phyloP scores from a whole-genome alignment of 1,140 invertebrate species.

The Macrobrachium nipponense region DNA sequence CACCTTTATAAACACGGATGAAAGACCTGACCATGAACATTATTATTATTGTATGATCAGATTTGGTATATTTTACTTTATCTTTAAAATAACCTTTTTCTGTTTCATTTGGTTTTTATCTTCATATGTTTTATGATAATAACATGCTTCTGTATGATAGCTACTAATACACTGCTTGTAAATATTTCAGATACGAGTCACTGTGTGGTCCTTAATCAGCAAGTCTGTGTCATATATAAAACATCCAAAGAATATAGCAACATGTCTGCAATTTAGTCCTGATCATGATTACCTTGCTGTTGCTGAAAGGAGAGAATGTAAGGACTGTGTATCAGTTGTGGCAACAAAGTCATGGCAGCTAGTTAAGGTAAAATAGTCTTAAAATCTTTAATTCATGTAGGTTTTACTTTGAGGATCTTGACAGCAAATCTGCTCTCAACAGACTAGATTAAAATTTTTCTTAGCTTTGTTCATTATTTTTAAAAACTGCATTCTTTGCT shows the following conservation, averaged over 20 bases:
- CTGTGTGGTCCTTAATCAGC: slow-evolving; percentile 71
- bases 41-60: too few species aligned
- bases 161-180: neutral
- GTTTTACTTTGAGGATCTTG: neutral
- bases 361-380: slow-evolving; percentile 67
- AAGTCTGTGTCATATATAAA: slow-evolving; percentile 71
- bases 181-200: slow-evolving; percentile 68
- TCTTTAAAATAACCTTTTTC: too few species aligned
- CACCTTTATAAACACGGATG: too few species aligned
- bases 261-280: slow-evolving; percentile 68
- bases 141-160: neutral
- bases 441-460: neutral
- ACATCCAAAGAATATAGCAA: slow-evolving; percentile 68
- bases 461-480: neutral
- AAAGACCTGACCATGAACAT: too few species aligned
- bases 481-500: neutral
- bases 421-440: too few species aligned
- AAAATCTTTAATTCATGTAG: neutral
- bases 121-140: neutral
- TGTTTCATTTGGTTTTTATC: neutral
- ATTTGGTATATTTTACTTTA: too few species aligned
- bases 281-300: slow-evolving; percentile 70
- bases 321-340: slow-evolving; percentile 71
- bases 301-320: slow-evolving; percentile 71
- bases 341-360: slow-evolving; percentile 69